A percentile compares a stretch with the other conserved stretches of the same genome.
These are phyloP conservation scores for Lerista edwardsae DNA, from an alignment of 2,797 vertebrate species.

Conservation along the genomic window DNA sequence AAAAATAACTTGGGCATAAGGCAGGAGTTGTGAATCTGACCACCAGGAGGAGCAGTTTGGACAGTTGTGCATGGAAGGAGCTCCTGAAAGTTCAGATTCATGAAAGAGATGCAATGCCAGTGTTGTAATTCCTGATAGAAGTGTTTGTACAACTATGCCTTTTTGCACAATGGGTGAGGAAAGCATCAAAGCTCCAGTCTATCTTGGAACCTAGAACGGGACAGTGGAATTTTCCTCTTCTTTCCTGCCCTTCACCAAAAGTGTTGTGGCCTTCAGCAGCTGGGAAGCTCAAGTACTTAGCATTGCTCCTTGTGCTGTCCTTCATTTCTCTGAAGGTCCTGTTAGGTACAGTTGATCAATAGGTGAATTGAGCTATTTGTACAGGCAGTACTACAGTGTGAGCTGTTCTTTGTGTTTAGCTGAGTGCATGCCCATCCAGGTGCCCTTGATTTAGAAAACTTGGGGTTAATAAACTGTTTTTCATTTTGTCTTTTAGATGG, in stretches of 20 bases:
- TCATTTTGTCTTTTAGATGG: slow-evolving; percentile 4
- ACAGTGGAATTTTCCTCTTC: no score
- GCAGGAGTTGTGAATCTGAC: not conserved
- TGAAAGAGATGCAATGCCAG: not conserved
- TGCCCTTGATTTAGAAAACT: not conserved
- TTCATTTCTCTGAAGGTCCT: not conserved
- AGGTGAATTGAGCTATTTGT: not conserved
- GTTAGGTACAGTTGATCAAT: not conserved
- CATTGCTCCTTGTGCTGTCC: not conserved
- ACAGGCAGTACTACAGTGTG: not conserved
- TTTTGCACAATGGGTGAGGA: not conserved
- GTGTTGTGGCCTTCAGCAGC: not conserved
- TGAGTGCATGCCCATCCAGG: not conserved
- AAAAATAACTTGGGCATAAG: not conserved
- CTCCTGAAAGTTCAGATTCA: not conserved
- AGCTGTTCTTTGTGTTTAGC: not conserved
- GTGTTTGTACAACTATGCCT: no score
- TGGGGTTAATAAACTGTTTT: not conserved
- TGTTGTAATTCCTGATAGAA: not conserved
- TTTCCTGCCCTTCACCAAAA: not conserved
- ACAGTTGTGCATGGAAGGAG: not conserved
- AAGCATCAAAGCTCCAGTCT: not conserved
- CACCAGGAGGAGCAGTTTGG: not conserved
- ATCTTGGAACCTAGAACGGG: not conserved
- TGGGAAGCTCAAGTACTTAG: not conserved